Evolutionary conservation across 2,888 invertebrate genomes (phyloP), one percentile per base, ranked within the genome.

Genomic region (Andrena praecox): DNA sequence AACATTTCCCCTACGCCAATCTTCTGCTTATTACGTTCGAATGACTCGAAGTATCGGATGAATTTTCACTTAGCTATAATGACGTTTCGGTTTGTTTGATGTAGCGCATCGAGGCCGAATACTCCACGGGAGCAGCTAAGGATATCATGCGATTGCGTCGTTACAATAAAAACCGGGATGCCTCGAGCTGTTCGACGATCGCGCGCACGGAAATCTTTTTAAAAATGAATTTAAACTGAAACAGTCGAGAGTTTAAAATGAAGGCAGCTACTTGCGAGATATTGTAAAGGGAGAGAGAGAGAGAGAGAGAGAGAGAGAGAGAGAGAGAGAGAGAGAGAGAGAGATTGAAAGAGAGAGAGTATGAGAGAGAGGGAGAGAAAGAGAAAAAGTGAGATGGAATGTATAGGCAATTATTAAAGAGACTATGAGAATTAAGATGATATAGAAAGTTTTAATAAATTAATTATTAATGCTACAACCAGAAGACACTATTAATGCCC

Each of bases 401-500:
- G 80, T 84, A 84, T 85, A 84, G 80, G 73, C 83, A 68, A 77
- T 79, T 70, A 79, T 85, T 77, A 64, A 84, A 84, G 79, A 89
- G 75, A 86, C 84, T 89, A 89, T 85, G 80, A 83, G 78, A 89
- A 89, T 87, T 87, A 85, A 90, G 85, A 90, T 85, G 89, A 88
- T 87, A 89, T 89, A 91, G 90, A 90, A 92, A 89, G 90, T 91
- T 92, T 91, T 90, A 91, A 90, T 89, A 91, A 91, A 92, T 90
- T 89, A 90, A 91, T 86, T 91, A 89, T 83, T 89, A 87, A 88
- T 69, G 82, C 89, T 85, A 89, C 78, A 70, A 85, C 72, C 73
- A 77, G 82, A 68, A 73, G 56, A 85, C 79, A 85, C 85, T 87
- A 86, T 87, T 84, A 77, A 89, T 87, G 87, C 87, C 83, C 85